These are phyloP conservation scores for Tethya wilhelma DNA, from an alignment of 37 sponge, comb jelly and placozoan species.

Conservation along the genomic window DNA sequence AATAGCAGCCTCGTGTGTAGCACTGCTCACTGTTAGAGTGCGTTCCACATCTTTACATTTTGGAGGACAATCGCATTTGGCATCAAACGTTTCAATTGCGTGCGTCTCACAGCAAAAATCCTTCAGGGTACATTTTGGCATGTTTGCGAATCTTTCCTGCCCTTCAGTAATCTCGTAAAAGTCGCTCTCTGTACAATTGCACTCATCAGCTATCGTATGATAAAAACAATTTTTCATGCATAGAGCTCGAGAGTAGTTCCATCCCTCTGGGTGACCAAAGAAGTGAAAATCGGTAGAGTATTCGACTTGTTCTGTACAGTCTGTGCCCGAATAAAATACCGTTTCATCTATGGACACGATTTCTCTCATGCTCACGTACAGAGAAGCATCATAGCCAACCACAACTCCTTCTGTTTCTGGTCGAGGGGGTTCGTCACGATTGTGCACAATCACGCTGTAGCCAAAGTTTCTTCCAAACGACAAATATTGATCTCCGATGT, in stretches of 20 bases:
- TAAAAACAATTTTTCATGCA: conserved; percentile 9
- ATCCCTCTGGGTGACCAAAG: background rate
- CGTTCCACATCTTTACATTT: background rate
- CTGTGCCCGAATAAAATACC: background rate
- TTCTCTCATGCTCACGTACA: conserved; percentile 15
- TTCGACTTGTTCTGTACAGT: background rate
- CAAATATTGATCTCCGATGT: background rate
- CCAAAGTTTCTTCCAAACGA: background rate
- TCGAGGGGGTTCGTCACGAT: conserved; percentile 12
- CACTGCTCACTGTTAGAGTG: conserved; percentile 11
- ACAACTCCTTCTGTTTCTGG: conserved; percentile 19
- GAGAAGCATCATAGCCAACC: background rate
- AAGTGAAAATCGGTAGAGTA: background rate
- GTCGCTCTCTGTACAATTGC: background rate
- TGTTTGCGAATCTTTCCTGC: background rate
- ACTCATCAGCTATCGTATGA: background rate
- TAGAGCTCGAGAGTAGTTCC: background rate
- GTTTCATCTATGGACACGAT: conserved; percentile 5
- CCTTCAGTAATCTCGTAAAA: conserved; percentile 3
- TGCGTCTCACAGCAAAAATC: conserved; percentile 17
- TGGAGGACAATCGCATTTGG: conserved; percentile 15
- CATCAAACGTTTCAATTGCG: background rate
- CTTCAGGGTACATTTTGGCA: background rate
- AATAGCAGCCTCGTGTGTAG: background rate
- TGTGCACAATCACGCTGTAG: conserved; percentile 12